A percentile compares a stretch with the other conserved stretches of the same genome.
These are phyloP conservation scores for Cheilosia vulpina DNA, from an alignment of 2,888 invertebrate genomes.

Conservation along the genomic window DNA sequence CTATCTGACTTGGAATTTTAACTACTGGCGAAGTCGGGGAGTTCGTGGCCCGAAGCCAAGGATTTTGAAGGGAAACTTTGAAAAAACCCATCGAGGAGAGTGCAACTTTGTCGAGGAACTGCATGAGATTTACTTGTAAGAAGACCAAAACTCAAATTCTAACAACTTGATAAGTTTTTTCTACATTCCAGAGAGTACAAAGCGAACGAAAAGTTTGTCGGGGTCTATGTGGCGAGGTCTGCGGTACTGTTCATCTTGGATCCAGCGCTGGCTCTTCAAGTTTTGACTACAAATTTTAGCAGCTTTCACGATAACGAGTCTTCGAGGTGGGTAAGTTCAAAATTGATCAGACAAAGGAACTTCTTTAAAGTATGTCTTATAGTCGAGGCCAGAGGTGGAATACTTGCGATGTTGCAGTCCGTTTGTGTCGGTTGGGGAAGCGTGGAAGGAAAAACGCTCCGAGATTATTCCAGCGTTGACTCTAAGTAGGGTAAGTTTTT, in stretches of 20 bases:
- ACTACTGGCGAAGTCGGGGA: constrained; percentile 82
- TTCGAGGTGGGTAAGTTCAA: constrained; percentile 76
- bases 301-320: constrained; percentile 78
- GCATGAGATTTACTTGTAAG: constrained; percentile 82
- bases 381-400: constrained; percentile 75
- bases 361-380: background rate
- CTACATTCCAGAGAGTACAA: constrained; percentile 76
- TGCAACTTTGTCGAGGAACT: constrained; percentile 80
- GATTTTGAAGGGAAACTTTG: constrained; percentile 81
- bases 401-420: constrained; percentile 80
- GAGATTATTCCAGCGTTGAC: constrained; percentile 84
- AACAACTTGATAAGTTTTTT: background rate
- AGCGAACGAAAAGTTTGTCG: constrained; percentile 78
- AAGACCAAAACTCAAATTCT: background rate
- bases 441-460: constrained; percentile 84
- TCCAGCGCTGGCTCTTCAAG: constrained; percentile 78
- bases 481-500: constrained; percentile 81
- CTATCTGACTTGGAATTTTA: constrained; percentile 80
- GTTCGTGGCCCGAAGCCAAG: constrained; percentile 81
- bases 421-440: constrained; percentile 83
- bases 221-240: constrained; percentile 79
- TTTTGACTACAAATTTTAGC: constrained; percentile 76
- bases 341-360: too few relatives aligned
- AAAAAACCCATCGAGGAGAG: constrained; percentile 76
- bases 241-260: constrained; percentile 81